Evolutionary conservation across 2,888 invertebrate species (phyloP), one percentile per base, ranked within the genome.

Genomic region (Pterostichus niger): DNA sequence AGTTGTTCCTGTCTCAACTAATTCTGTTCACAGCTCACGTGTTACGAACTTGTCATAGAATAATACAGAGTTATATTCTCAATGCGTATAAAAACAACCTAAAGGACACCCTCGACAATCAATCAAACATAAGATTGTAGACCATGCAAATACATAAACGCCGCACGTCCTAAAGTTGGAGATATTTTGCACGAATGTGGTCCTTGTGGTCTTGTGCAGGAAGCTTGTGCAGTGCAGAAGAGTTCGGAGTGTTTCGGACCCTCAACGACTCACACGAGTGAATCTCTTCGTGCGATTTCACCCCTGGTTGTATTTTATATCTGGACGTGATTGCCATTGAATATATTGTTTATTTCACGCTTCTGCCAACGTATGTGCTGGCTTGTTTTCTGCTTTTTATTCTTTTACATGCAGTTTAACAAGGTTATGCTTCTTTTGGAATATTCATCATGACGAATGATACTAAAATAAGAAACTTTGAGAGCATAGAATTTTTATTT

Each of bases 81-180:
- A 64, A 64, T 64, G 64, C 64, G 46, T 11, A 79, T 64, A 79
- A 64, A 79, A 77, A 79, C 64, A 64, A 79, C 68, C 68, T 64
- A 33, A 79, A 24, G 52, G 59, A 33, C 52, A 10, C 68, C 52
- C 56, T 31, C 77, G 59, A 78, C 77, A 78, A 80, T 80, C 80
- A 80, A 64, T 80, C 68, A 68, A 80, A 80, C 35, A 33, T 64
- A 52, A 80, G 52, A 52, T 64, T 80, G 49, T 68, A 33, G 31
- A 35, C 49, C 71, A 80, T 80, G 80, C 35, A 79, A 79, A 79
- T 46, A 78, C 78, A 78, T 78, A 78, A 78, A 61, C 59, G 61
- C 17, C n/a, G 52, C 76, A 61, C 59, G 61, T 10, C n/a, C 15
- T 54, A 61, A 31, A 35, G 3, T 35, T n/a, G 5, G 13, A 10